Conservation (phyloP, 1,140 invertebrate species). For the Drosophila rhopaloa region DNA sequence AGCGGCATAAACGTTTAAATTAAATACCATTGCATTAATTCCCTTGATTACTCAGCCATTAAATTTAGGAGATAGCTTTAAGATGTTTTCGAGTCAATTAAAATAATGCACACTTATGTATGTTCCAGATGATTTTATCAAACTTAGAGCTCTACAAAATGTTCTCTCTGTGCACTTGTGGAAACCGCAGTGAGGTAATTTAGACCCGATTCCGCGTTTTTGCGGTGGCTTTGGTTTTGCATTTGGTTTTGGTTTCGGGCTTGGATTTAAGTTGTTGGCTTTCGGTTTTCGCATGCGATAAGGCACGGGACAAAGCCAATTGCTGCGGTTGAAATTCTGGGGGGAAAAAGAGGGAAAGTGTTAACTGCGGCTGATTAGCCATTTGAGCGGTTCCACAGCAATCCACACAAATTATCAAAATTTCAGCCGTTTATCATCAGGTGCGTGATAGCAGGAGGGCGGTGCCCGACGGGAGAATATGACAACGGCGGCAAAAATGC, state of each 20-base stretch:
- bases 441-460: constrained; percentile 2
- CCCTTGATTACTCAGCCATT: not conserved
- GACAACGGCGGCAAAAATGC: constrained; percentile 63
- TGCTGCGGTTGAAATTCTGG: not conserved
- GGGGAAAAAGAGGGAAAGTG: not conserved
- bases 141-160: not conserved
- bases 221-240: constrained; percentile 10
- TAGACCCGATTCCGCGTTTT: constrained; percentile 18
- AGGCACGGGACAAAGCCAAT: constrained; percentile 7
- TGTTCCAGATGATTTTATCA: not conserved
- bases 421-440: constrained; percentile 36
- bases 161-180: constrained; percentile 10
- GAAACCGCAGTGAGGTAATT: constrained; percentile 26
- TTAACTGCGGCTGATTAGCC: constrained; percentile 22
- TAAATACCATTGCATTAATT: too few species aligned
- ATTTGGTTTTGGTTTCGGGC: constrained; percentile 1
- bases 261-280: constrained; percentile 12
- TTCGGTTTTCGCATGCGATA: constrained; percentile 41
- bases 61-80: not conserved
- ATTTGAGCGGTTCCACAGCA: constrained; percentile 30
- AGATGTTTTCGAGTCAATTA: not conserved
- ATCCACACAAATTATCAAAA: constrained; percentile 38
- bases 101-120: not conserved
- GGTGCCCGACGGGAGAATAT: constrained; percentile 35
- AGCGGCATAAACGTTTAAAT: too few species aligned